Conservation (phyloP, 2,888 invertebrate genomes). For the Trilocha varians region DNA sequence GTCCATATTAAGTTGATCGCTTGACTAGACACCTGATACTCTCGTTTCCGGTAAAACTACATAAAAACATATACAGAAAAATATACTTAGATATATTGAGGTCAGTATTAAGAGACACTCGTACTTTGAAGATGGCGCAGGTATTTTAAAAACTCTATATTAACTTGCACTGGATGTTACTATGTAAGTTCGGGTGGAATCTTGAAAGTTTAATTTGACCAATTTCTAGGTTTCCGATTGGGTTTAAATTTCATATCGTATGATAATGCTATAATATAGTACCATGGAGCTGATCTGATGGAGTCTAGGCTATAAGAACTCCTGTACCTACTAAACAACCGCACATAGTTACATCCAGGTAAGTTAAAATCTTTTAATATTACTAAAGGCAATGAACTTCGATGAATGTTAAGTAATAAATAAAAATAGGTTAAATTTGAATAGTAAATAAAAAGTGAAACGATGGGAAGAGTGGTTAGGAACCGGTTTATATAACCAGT, state of each 20-base stretch:
- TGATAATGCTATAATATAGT: no score
- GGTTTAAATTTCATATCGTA: background rate
- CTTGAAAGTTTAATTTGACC: no score
- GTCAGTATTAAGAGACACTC: no score
- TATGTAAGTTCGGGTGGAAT: no score
- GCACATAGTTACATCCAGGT: background rate
- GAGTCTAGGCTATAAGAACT: background rate
- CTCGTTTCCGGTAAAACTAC: slow-evolving; percentile 25
- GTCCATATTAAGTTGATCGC: slow-evolving; percentile 12
- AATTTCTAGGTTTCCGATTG: no score
- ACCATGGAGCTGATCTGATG: no score
- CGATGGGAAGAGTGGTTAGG: slow-evolving; percentile 12
- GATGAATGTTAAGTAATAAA: no score
- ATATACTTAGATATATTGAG: no score
- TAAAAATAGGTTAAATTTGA: background rate
- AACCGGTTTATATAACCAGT: background rate
- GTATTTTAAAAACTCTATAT: no score
- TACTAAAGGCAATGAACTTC: background rate
- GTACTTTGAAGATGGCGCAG: no score
- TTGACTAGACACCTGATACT: slow-evolving; percentile 12
- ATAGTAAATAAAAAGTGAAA: slow-evolving; percentile 5
- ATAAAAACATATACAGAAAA: no score
- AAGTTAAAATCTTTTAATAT: background rate
- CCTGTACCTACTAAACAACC: background rate
- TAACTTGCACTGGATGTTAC: no score